Evolutionary conservation across 2,113 vertebrate genomes (phyloP).

Genomic region (Siniperca knerii): DNA sequence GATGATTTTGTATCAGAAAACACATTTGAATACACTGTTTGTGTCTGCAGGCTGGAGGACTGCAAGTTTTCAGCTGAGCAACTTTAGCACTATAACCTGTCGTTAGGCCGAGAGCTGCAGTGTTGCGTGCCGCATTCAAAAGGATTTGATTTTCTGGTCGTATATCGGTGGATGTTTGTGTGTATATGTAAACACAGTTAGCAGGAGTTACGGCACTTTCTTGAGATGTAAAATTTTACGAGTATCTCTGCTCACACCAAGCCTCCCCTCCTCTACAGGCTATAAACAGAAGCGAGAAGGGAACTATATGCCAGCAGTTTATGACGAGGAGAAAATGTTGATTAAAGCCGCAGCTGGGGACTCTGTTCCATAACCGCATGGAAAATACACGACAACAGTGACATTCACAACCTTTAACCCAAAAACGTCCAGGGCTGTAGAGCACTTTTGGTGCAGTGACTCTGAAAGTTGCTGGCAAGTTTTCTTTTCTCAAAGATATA

Average conservation of each 20-base stretch:
- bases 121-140: not conserved
- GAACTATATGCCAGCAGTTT: constrained; percentile 18
- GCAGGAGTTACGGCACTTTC: constrained; percentile 26
- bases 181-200: constrained; percentile 14
- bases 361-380: not conserved
- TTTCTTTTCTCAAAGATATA: too few species aligned
- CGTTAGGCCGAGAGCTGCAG: not conserved
- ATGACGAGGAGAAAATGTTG: constrained; percentile 29
- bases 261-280: not conserved
- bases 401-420: constrained; percentile 1
- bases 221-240: constrained; percentile 22
- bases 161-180: not conserved
- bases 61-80: not conserved
- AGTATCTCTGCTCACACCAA: not conserved
- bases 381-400: not conserved
- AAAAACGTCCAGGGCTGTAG: not conserved
- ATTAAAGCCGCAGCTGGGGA: constrained; percentile 41
- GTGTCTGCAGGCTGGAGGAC: not conserved
- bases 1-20: not conserved
- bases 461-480: too few species aligned
- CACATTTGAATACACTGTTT: not conserved
- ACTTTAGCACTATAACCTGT: not conserved
- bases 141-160: not conserved
- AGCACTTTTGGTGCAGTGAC: not conserved
- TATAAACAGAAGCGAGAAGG: constrained; percentile 23